Conservation (phyloP, 2,888 invertebrate genomes). For the Psylliodes chrysocephalus region DNA sequence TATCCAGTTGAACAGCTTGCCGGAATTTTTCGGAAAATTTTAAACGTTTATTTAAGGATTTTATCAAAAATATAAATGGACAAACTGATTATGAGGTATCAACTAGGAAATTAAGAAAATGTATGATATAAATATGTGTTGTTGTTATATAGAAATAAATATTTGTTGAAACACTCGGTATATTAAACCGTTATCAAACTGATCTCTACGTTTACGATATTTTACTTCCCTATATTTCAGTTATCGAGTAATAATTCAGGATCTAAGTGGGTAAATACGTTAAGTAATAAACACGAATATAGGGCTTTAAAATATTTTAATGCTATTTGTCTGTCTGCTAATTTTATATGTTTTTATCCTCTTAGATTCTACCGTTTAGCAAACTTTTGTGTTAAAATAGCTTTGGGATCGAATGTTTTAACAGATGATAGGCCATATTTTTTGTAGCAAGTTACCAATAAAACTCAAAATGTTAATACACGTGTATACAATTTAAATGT, state of each 20-base stretch:
- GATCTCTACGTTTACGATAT: slow-evolving; percentile 12
- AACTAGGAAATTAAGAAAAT: neutral
- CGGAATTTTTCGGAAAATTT: too few species aligned
- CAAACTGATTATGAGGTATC: too few species aligned
- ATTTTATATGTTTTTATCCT: neutral
- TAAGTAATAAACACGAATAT: too few species aligned
- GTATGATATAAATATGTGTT: neutral
- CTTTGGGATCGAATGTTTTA: slow-evolving; percentile 23
- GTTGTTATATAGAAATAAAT: neutral
- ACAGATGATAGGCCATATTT: slow-evolving; percentile 48
- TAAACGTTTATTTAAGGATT: too few species aligned
- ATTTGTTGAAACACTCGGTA: slow-evolving; percentile 19
- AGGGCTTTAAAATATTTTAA: too few species aligned
- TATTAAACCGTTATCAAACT: slow-evolving; percentile 1
- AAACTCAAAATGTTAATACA: slow-evolving; percentile 61
- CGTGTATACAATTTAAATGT: slow-evolving; percentile 66
- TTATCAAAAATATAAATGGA: too few species aligned
- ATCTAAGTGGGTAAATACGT: neutral
- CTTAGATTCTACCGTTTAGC: too few species aligned
- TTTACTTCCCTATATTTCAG: neutral
- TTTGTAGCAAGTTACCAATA: slow-evolving; percentile 60
- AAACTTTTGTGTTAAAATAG: slow-evolving; percentile 1
- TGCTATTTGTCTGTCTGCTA: too few species aligned
- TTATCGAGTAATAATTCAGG: neutral
- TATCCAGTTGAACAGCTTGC: too few species aligned